Evolutionary conservation across 2,888 invertebrate species (phyloP), one percentile per base, ranked within the genome.

Genomic region (Tromatobia lineatoria): DNA sequence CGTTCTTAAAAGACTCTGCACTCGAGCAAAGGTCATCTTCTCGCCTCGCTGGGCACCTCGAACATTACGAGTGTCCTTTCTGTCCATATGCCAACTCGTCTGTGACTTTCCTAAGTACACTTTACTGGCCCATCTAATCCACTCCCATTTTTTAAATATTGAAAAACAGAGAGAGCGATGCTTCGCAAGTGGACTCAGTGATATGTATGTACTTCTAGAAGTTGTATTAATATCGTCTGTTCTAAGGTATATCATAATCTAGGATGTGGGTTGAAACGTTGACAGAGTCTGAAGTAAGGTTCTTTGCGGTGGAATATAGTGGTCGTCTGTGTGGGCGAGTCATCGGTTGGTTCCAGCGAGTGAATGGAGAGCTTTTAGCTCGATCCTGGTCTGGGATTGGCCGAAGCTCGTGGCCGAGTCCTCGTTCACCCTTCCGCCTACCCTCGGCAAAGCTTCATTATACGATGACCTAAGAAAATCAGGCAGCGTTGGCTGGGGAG

Each of bases 391-490:
- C 23, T 47, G 66, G 77, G 82, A 84, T 86, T 85, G 82, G 84
- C 67, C 73, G 76, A 75, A 13, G 50, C 66, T 29, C 74, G 70
- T 84, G 74, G 78, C 74, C 70, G 82, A 79, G 78, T 78, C 77
- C 64, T 38, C 75, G 69, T 73, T 83, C 82, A 66, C 66, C 42
- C 73, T 80, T 78, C 80, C 82, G 71, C 45, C 77, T 83, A 66
- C 85, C 70, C 88, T 82, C 82, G 87, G 85, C 86, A 83, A 88
- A 88, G 91, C 93, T 92, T 93, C 91, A 93, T 93, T 93, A 93
- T 93, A 93, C 93, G 92, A 92, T 93, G 93, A 93, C 93, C 93
- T 93, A 93, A 93, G 93, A 93, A 93, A 93, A 93, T 93, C 93
- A 93, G 91, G 90, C 91, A 88, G 86, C 91, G 88, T 90, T 57